Base-by-base conservation (phyloP, 1,140 invertebrate genomes). In the Philotrypesis tridentata region DNA sequence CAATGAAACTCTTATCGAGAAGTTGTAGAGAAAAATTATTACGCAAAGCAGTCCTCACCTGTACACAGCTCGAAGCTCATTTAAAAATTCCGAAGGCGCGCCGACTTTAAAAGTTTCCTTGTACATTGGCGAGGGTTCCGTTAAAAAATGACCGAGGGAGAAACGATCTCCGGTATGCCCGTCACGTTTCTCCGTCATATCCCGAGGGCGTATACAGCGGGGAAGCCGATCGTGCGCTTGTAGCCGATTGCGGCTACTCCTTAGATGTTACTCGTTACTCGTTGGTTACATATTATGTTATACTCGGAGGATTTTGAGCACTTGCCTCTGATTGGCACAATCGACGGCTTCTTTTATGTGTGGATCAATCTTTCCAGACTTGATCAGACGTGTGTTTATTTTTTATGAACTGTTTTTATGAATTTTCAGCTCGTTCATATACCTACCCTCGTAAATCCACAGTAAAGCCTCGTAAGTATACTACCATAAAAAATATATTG, bases 151-250 rank as follows among this genome's bases (percentile, higher is more conserved):
- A 21, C n/a, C 37, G 25, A 40, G 70, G 70, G 70, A 40, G 48
- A 60, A 27, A 74, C 8, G 55, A 74, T 14, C 27, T 74, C 25
- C 21, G 11, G 72, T n/a, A 74, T 31, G 43, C 72, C 25, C 29
- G 43, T 74, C 72, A 74, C 72, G 72, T 61, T 74, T 29, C 9
- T 55, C 40, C 71, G 71, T 55, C 25, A 73, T 73, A 73, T 55
- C 71, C 25, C 2, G n/a, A 48, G 31, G 37, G 61, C 7, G 40
- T 37, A 37, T 37, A 4, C 21, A 7, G 40, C 6, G n/a, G 72
- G 5, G 72, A 31, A 74, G 61, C 29, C 72, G 72, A 60, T 61
- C 48, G 72, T 74, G 72, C 72, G 72, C 72, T 27, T 31, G 21
- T 31, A 23, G 72, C 23, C 72, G 33, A 74, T 74, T 33, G 72